Evolutionary conservation across 1,140 invertebrate genomes (phyloP), one percentile per base, ranked within the genome.

Genomic region (Pseudomyrmex dendroicus): DNA sequence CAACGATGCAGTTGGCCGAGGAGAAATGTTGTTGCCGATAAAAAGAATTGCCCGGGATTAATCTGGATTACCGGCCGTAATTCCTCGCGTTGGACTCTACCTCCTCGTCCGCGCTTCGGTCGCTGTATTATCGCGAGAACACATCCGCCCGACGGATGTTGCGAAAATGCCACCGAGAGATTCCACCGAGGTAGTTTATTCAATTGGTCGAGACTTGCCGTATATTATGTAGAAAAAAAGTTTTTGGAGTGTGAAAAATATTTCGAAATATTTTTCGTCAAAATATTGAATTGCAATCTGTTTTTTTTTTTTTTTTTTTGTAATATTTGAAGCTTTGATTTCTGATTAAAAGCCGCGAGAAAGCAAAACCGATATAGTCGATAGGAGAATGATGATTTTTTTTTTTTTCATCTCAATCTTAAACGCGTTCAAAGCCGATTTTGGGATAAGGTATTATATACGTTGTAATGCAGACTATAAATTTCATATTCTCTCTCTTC

Each of bases 1-100:
- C 59, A n/a, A 4, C 63, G 67, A 73, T 84, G 73, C 68, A 74
- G 73, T 84, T 59, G 73, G 66, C n/a, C 59, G 56, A 52, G 22
- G 62, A 84, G 72, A 74, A 84, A 84, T 82, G 86, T 70, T 80
- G 85, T 80, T 87, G 85, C 82, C 86, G 70, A 87, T 87, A 76
- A 76, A 88, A 86, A 87, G 73, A 88, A 88, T 85, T 66, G 72
- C 74, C 50, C 54, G 48, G 84, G 86, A 88, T 88, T 88, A 88
- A 88, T 88, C 86, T 87, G 83, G 86, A 87, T 88, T 84, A 84
- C 66, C 74, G 72, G 86, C 66, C 70, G 84, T 88, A 88, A 88
- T 87, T 87, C 70, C 67, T 82, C 48, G 13, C 66, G 20, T n/a
- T 35, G 17, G 64, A 35, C 35, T 35, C 59, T 57, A 25, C 61